Evolutionary conservation across 2,888 invertebrate genomes (phyloP).

Genomic region (Criorhina ranunculi): DNA sequence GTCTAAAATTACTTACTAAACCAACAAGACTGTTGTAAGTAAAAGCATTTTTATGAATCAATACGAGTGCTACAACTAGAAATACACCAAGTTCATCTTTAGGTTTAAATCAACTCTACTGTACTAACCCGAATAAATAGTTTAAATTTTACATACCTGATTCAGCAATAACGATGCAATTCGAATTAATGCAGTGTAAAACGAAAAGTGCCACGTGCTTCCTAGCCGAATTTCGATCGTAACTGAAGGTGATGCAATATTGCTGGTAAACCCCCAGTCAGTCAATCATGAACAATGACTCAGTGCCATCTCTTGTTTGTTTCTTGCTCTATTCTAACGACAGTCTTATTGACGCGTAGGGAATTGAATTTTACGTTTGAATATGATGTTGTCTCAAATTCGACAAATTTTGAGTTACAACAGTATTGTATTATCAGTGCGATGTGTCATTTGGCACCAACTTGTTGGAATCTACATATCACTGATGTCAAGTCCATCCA

Average conservation of each 20-base stretch:
- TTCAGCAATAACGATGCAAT: conserved; percentile 1
- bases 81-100: conserved; percentile 17
- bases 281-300: conserved; percentile 4
- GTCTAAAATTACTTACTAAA: conserved; percentile 33
- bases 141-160: conserved; percentile 25
- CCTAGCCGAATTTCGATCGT: not conserved
- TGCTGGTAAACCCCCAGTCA: no score
- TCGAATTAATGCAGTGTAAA: conserved; percentile 5
- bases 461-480: no score
- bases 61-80: conserved; percentile 27
- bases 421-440: no score
- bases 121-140: conserved; percentile 23
- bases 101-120: conserved; percentile 26
- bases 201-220: not conserved
- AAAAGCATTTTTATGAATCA: conserved; percentile 28
- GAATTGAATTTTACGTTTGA: conserved; percentile 10
- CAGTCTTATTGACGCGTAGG: not conserved
- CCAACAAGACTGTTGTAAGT: conserved; percentile 23
- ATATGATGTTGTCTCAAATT: not conserved
- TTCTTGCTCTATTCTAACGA: not conserved
- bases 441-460: no score
- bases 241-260: no score
- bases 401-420: no score
- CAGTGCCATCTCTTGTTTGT: not conserved
- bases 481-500: no score